Evolutionary conservation across 2,888 invertebrate species (phyloP).

Genomic region (Lochmaea capreae): DNA sequence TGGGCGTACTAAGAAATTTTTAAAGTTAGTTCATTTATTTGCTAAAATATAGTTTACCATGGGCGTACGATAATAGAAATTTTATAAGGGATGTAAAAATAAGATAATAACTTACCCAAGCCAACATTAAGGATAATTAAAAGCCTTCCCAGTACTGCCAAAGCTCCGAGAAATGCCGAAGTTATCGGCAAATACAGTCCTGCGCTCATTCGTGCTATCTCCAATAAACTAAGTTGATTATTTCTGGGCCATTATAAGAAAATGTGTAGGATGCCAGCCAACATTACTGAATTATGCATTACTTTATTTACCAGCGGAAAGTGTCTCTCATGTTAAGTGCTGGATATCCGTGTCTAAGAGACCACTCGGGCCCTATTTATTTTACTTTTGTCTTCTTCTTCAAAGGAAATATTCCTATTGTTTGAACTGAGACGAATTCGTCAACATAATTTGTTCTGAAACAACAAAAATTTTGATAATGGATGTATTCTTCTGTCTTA

Average conservation of each 20-base stretch:
- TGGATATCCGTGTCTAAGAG: conserved; percentile 13
- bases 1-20: no score
- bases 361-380: conserved; percentile 17
- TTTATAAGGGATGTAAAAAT: no score
- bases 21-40: no score
- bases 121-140: conserved; percentile 6
- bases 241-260: conserved; percentile 21
- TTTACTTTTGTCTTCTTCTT: conserved; percentile 11
- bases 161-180: conserved; percentile 11
- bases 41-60: no score
- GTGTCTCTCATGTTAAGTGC: conserved; percentile 10
- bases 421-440: conserved; percentile 9
- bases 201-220: conserved; percentile 19
- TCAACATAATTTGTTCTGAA: conserved; percentile 26
- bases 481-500: conserved; percentile 6
- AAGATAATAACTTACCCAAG: conserved; percentile 11
- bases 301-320: conserved; percentile 17
- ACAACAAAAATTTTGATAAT: conserved; percentile 22
- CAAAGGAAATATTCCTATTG: conserved; percentile 12
- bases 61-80: no score
- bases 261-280: conserved; percentile 4
- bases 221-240: conserved; percentile 22
- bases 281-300: conserved; percentile 19
- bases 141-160: neutral
- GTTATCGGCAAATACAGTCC: conserved; percentile 13